Percentiles rank a stretch among this genome's conserved stretches.
Evolutionary conservation across 2,797 vertebrate genomes (phyloP).

Genomic region (Notoglanidium macrostoma): DNA sequence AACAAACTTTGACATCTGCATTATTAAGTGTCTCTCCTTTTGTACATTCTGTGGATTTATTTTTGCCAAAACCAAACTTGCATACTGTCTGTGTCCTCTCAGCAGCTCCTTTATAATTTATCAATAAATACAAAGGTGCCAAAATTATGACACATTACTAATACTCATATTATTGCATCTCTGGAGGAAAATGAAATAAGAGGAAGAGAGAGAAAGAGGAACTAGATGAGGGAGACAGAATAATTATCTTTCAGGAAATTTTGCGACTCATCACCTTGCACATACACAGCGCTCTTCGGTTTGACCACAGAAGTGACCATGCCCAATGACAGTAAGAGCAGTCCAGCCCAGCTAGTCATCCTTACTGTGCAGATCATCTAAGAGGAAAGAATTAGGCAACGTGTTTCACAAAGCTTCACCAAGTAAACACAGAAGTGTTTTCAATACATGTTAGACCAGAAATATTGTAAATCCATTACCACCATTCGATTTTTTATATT

Average conservation of each 20-base stretch:
- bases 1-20: neutral
- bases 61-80: neutral
- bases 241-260: neutral
- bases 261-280: conserved; percentile 58
- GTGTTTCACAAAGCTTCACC: neutral
- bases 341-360: neutral
- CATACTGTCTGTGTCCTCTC: neutral
- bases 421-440: neutral
- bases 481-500: neutral
- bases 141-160: neutral
- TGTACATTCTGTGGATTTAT: neutral
- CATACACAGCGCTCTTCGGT: neutral
- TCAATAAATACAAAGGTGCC: neutral
- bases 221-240: neutral
- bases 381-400: neutral
- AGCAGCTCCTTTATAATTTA: neutral
- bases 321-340: neutral
- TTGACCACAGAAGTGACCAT: neutral
- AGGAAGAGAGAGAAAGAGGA: neutral
- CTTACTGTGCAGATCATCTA: neutral
- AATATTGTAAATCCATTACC: neutral
- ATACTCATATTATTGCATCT: neutral
- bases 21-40: neutral
- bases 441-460: neutral
- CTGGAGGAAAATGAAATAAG: neutral